Conservation (phyloP, 2,888 invertebrate genomes). For the Tetropium fuscum region DNA sequence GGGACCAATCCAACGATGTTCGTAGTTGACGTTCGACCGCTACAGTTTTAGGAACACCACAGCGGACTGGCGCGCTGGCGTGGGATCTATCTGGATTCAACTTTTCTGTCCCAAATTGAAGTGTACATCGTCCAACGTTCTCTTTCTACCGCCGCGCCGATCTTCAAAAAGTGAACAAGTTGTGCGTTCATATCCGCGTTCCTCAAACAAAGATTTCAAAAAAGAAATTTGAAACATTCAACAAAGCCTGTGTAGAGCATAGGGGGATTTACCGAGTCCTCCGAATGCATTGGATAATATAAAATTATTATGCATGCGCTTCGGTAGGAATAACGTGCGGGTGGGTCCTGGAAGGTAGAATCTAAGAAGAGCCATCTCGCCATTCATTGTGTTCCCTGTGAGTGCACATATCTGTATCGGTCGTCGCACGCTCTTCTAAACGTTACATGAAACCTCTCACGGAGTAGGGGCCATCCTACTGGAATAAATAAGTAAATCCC, state of each 20-base stretch:
- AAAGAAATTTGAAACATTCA: neutral
- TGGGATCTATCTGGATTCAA: no score
- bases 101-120: no score
- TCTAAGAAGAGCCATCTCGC: constrained; percentile 35
- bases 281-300: neutral
- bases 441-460: constrained; percentile 52
- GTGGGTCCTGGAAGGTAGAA: constrained; percentile 25
- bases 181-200: neutral
- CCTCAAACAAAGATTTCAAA: neutral
- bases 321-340: no score
- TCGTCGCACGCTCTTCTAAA: constrained; percentile 43
- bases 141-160: no score
- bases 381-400: constrained; percentile 49
- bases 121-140: no score
- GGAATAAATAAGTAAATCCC: constrained; percentile 52
- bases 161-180: no score
- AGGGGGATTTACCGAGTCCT: neutral
- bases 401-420: constrained; percentile 49
- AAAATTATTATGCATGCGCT: no score
- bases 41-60: no score
- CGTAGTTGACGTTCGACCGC: no score
- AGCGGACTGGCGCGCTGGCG: no score
- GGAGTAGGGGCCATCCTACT: constrained; percentile 47
- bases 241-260: no score
- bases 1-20: no score